Conservation (phyloP, 1,140 invertebrate genomes). For the Pectinophora gossypiella region DNA sequence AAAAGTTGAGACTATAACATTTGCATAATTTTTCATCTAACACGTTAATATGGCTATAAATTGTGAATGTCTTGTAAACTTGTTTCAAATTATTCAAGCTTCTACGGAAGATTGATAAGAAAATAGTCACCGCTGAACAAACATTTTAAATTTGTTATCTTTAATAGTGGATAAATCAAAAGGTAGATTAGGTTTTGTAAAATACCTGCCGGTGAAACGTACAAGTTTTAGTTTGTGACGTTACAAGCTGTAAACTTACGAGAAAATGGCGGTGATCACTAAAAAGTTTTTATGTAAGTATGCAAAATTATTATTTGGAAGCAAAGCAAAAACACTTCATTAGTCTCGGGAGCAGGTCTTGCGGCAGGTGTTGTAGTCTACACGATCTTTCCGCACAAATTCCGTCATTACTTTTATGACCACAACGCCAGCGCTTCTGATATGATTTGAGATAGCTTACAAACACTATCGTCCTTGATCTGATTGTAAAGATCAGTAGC, state of each 20-base stretch:
- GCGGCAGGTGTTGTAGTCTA: conserved; percentile 2
- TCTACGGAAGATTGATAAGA: no score
- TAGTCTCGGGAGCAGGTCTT: neutral
- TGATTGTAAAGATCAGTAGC: neutral
- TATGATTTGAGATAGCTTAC: neutral
- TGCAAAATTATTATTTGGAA: neutral
- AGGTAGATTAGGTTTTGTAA: no score
- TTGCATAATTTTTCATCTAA: no score
- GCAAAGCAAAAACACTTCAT: conserved; percentile 1
- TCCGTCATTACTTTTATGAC: neutral
- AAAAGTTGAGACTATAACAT: no score
- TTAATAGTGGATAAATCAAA: neutral
- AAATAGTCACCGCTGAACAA: no score
- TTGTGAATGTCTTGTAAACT: no score
- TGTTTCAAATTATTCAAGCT: no score
- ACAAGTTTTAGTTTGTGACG: no score
- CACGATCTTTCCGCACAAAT: neutral
- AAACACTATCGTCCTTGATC: neutral
- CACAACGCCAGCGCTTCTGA: neutral
- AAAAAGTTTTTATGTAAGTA: neutral
- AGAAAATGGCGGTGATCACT: neutral
- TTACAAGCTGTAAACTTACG: no score
- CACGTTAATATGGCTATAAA: no score
- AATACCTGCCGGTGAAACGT: no score
- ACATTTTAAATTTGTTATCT: neutral